Evolutionary conservation across 2,113 vertebrate genomes (phyloP).

Genomic region (Lampris megalopsis): DNA sequence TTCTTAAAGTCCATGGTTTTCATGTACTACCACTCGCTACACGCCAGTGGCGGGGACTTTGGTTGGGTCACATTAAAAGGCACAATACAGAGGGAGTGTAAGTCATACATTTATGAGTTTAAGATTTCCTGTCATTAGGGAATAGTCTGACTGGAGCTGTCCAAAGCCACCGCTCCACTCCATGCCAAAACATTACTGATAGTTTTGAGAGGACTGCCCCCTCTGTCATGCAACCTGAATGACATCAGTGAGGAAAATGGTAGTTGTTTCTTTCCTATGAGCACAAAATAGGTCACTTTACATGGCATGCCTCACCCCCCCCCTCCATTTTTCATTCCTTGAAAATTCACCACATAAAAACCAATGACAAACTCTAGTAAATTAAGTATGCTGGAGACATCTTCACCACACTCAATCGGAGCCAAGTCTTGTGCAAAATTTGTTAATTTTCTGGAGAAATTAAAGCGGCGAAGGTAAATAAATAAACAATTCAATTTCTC

Average conservation of each 20-base stretch:
- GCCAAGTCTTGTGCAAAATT: conserved; percentile 7
- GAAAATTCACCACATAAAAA: background rate
- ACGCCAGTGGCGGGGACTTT: conserved; percentile 31
- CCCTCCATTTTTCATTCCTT: background rate
- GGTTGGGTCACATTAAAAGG: conserved; percentile 43
- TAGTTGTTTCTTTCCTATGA: background rate
- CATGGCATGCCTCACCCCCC: background rate
- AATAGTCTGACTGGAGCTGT: conserved; percentile 26
- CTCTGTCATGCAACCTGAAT: conserved; percentile 27
- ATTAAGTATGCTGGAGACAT: background rate
- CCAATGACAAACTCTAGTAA: background rate
- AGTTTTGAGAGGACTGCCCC: conserved; percentile 7
- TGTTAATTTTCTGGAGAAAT: conserved; percentile 48
- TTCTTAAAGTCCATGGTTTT: conserved; percentile 90
- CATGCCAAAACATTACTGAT: conserved; percentile 1
- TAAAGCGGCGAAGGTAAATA: conserved; percentile 71
- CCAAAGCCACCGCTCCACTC: conserved; percentile 10
- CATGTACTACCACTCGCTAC: conserved; percentile 86
- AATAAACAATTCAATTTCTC: conserved; percentile 75
- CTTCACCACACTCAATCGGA: background rate
- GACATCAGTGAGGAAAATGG: conserved; percentile 13
- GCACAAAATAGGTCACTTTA: conserved; percentile 25
- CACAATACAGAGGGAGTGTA: conserved; percentile 44
- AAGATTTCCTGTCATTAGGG: conserved; percentile 56
- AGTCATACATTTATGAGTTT: conserved; percentile 49